Percentiles rank a stretch among this genome's conserved stretches.
Conservation (phyloP, 1,140 invertebrate genomes). For the Apis dorsata region DNA sequence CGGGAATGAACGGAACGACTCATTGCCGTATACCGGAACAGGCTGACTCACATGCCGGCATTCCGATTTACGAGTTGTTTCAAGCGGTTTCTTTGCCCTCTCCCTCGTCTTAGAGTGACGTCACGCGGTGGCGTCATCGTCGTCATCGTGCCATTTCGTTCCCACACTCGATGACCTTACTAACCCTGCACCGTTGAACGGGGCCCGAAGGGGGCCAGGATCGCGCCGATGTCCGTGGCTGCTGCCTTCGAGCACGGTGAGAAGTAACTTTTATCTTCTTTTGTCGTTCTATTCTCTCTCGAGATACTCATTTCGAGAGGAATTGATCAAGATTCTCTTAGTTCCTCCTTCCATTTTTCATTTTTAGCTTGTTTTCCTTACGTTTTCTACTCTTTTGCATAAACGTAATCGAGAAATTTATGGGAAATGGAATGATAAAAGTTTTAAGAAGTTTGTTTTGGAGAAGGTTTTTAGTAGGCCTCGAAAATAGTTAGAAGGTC, state of each 20-base stretch:
- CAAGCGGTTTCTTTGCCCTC: slow-evolving; percentile 42
- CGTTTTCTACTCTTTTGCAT: too few species aligned
- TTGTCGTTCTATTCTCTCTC: background rate
- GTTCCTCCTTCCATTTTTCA: too few species aligned
- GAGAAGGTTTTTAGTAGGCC: too few species aligned
- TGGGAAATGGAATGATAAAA: too few species aligned
- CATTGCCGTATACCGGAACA: slow-evolving; percentile 69
- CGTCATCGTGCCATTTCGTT: slow-evolving; percentile 70
- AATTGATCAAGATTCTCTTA: too few species aligned
- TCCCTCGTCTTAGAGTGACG: slow-evolving; percentile 59
- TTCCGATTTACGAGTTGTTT: slow-evolving; percentile 70
- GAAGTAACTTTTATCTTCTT: background rate
- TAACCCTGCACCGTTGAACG: slow-evolving; percentile 58
- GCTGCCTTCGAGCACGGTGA: background rate
- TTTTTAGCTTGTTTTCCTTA: too few species aligned
- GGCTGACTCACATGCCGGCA: slow-evolving; percentile 60
- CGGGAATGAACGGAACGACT: slow-evolving; percentile 68
- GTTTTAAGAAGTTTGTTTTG: too few species aligned
- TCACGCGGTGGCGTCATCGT: slow-evolving; percentile 74
- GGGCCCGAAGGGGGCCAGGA: slow-evolving; percentile 25
- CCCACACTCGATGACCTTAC: slow-evolving; percentile 73
- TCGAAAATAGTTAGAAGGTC: too few species aligned
- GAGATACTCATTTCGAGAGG: too few species aligned
- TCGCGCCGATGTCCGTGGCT: slow-evolving; percentile 25
- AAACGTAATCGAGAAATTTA: too few species aligned